Evolutionary conservation across 1,140 invertebrate species (phyloP), one percentile per base, ranked within the genome.

Genomic region (Harlomillsia oculata): DNA sequence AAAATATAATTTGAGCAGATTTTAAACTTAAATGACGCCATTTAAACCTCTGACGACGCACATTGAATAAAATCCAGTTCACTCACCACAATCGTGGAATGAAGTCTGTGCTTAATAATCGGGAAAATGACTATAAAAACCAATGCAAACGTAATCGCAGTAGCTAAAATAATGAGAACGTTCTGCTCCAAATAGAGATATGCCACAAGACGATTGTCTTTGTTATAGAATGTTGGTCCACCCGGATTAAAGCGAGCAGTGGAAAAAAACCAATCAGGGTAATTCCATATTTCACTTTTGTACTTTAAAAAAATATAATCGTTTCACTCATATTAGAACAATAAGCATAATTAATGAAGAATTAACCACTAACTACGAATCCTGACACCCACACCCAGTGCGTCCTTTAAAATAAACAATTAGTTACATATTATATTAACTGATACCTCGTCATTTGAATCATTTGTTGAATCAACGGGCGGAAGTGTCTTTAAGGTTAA

Each of bases 231-330:
- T 14, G 63, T 32, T 8, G 63, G 59, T 13, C 63, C 63, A 16
- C 63, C 63, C 0, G 59, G 56, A 40, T 57, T 60, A 39, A 20
- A 65, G 37, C 63, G 53, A 14, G 41, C 53, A 3, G 53, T 32
- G 3, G 59, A 59, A 25, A 64, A 64, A 44, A 64, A 64, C 63
- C 63, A 64, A 40, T 34, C 53, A 1, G 63, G 63, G 26, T 64
- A 61, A 29, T 57, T 21, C 63, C 63, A 64, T 9, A 36, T 54
- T 43, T 34, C 51, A 30, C 43, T 53, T 5, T 26, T 25, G 23
- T 53, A 25, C 51, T 53, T 21, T 40, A 13, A 23, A 21, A 3
- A 28, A 8, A 21, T 29, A 49, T 14, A 32, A 49, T 16, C 20
- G n/a, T 25, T 2, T 20, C 8, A 45, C n/a, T n/a, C n/a, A n/a